Evolutionary conservation across 2,113 vertebrate species (phyloP).

Genomic region (Forbesichthys agassizii): DNA sequence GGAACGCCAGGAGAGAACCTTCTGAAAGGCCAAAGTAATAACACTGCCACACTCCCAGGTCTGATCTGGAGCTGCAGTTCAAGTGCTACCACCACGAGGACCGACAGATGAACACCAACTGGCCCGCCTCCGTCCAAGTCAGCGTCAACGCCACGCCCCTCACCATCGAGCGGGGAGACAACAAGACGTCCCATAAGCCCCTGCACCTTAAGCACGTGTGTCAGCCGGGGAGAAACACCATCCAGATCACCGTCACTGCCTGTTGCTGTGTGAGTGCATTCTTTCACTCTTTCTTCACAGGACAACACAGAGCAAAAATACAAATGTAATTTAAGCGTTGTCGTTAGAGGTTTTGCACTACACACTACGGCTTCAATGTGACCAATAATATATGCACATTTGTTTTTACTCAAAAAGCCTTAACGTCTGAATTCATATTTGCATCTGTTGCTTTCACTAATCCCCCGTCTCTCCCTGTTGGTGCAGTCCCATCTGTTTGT

Average conservation of each 20-base stretch:
- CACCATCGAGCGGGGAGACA: conserved; percentile 97
- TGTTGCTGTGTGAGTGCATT: conserved; percentile 94
- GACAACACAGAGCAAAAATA: no score
- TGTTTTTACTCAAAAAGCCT: neutral
- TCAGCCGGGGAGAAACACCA: conserved; percentile 97
- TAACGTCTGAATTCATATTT: neutral
- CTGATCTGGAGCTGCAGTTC: conserved; percentile 97
- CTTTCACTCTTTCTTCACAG: no score
- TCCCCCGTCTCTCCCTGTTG: conserved; percentile 25
- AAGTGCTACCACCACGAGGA: conserved; percentile 99
- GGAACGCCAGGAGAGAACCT: no score
- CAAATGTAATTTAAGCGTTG: no score
- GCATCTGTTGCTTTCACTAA: conserved; percentile 12
- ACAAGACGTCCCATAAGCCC: conserved; percentile 99
- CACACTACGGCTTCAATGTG: no score
- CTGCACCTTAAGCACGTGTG: conserved; percentile 98
- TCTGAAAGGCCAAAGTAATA: no score
- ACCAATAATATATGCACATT: neutral
- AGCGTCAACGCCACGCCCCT: conserved; percentile 98
- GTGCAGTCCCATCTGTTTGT: conserved; percentile 98
- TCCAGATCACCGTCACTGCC: conserved; percentile 98
- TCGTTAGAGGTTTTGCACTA: no score
- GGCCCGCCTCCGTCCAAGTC: conserved; percentile 99
- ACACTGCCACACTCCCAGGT: conserved; percentile 70
- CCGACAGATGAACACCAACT: conserved; percentile 99